These are phyloP conservation scores for Lepus timidus DNA, from an alignment of 2,113 vertebrate genomes.

Conservation along the genomic window DNA sequence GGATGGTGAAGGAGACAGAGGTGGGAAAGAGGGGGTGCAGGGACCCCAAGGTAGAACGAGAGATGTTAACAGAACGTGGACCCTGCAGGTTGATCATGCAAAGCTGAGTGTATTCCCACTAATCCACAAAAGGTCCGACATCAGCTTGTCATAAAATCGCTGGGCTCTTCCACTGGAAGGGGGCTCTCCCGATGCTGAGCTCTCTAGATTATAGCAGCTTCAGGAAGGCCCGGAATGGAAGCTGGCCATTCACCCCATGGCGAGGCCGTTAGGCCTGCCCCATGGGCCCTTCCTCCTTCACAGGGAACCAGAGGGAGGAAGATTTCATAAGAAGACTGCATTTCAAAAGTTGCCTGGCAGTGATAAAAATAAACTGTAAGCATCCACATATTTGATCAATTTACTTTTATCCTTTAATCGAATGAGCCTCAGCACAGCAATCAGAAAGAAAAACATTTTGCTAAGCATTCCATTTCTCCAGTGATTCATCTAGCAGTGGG, in stretches of 20 bases:
- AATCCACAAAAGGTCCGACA: background rate
- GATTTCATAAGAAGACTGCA: background rate
- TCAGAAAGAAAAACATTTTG: constrained; percentile 83
- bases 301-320: background rate
- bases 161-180: background rate
- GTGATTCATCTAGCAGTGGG: constrained; percentile 74
- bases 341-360: constrained; percentile 63
- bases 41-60: background rate
- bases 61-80: background rate
- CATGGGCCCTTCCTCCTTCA: background rate
- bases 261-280: background rate
- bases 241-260: background rate
- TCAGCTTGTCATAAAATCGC: background rate
- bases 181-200: background rate
- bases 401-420: constrained; percentile 83
- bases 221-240: background rate
- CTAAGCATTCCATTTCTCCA: constrained; percentile 75
- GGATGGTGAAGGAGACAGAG: background rate
- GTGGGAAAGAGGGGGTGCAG: no score
- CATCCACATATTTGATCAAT: constrained; percentile 81
- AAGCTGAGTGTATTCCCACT: background rate
- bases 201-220: background rate
- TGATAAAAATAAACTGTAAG: constrained; percentile 67
- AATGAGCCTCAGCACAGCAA: constrained; percentile 73
- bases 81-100: background rate